These are phyloP conservation scores for Diachasmimorpha longicaudata DNA, from an alignment of 1,140 invertebrate genomes.

Conservation along the genomic window DNA sequence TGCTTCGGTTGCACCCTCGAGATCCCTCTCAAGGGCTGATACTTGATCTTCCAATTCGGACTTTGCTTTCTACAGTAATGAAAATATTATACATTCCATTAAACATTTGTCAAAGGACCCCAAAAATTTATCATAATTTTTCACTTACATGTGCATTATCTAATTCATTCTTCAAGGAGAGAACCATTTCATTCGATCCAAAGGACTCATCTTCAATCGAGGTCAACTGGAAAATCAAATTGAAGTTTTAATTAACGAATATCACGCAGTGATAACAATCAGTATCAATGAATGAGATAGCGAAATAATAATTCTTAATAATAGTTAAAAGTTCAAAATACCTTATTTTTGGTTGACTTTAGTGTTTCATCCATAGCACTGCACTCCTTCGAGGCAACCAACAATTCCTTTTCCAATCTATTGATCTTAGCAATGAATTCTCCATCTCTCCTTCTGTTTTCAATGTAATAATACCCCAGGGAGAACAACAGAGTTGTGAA, in stretches of 20 bases:
- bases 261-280: too few species aligned
- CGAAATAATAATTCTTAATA: too few species aligned
- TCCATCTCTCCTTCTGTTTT: constrained; percentile 72
- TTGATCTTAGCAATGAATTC: constrained; percentile 68
- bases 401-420: constrained; percentile 66
- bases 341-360: constrained; percentile 69
- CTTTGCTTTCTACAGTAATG: constrained; percentile 51
- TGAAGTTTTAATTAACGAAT: not conserved
- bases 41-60: constrained; percentile 67
- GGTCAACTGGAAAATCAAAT: constrained; percentile 47
- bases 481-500: constrained; percentile 73
- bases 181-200: constrained; percentile 74
- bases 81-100: not conserved
- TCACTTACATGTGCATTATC: constrained; percentile 47
- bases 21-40: constrained; percentile 66
- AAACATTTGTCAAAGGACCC: not conserved
- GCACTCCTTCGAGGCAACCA: constrained; percentile 69
- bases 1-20: constrained; percentile 70
- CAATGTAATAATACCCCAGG: constrained; percentile 78
- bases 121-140: not conserved
- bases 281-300: too few species aligned
- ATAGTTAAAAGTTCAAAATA: constrained; percentile 34
- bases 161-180: constrained; percentile 53
- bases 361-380: constrained; percentile 71
- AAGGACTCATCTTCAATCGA: constrained; percentile 73